Percentiles rank a stretch among this genome's conserved stretches.
These are phyloP conservation scores for Chloroceryle amazona DNA, from an alignment of 2,797 vertebrate species.

Conservation along the genomic window DNA sequence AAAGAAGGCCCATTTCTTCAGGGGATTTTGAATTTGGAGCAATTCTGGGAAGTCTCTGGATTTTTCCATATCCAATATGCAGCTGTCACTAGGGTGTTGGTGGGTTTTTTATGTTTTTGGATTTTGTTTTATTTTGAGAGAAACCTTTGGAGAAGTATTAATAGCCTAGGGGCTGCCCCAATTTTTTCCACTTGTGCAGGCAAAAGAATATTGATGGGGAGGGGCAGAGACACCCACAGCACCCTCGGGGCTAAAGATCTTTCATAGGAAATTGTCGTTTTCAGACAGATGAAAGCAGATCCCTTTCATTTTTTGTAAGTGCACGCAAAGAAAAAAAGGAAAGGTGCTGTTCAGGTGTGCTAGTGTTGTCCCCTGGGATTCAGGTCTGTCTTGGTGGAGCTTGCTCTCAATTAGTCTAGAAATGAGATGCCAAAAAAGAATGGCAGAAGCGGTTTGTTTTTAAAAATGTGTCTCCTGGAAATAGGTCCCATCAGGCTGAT, in stretches of 20 bases:
- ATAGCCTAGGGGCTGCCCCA: constrained; percentile 56
- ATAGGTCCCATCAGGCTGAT: fast-evolving
- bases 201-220: constrained; percentile 30
- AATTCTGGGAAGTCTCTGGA: not conserved
- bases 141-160: constrained; percentile 48
- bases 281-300: constrained; percentile 55
- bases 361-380: not conserved
- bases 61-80: not conserved
- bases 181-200: constrained; percentile 62
- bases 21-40: not conserved
- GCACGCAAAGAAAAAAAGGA: not conserved
- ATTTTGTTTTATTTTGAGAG: constrained; percentile 38
- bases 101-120: not conserved
- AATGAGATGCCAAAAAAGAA: not conserved
- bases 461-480: not conserved
- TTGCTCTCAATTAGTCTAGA: not conserved
- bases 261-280: constrained; percentile 69
- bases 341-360: not conserved
- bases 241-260: constrained; percentile 33
- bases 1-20: not conserved
- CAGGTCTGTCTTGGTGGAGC: not conserved
- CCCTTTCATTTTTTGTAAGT: not conserved
- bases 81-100: not conserved
- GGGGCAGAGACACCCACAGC: not conserved
- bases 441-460: fast-evolving